Evolutionary conservation across 1,140 invertebrate species (phyloP), one percentile per base, ranked within the genome.

Genomic region (Drepana arcuata): DNA sequence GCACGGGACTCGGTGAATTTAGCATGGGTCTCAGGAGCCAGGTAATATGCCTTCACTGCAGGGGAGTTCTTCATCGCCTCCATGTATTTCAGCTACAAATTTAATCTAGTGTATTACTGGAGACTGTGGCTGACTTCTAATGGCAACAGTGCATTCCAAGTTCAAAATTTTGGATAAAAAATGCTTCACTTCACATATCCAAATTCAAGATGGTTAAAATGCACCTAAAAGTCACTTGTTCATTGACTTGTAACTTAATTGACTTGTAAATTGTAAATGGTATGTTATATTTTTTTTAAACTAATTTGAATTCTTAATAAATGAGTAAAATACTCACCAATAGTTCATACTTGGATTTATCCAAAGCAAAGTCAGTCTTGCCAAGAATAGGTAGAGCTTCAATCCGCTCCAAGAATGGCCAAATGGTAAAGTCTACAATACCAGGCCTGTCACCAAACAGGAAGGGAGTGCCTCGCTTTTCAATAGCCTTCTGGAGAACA

Each of bases 391-490:
- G 86, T 11, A 90, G 65, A 23, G 88, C 71, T 53, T 89, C 86
- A 18, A 90, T 83, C 38, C 92, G 84, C 65, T 95, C 93, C 55
- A 91, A 89, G 90, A 92, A 95, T n/a, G 93, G 93, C 93, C 93
- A 95, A 34, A 95, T 89, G 86, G 94, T 93, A 33, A 91, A 91
- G 69, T 95, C 93, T 16, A 93, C 79, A 85, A 93, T 89, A 13
- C 91, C 92, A 15, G 92, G 90, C 40, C 87, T 80, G 14, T 83
- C 64, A 32, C 92, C 91, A 56, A 87, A 84, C 62, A 92, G 90
- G 58, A 88, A 95, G 16, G 83, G 84, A 6, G 88, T 91, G 39
- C 85, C 86, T 48, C 92, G 86, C 14, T 72, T 73, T 12, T 65
- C 54, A 9, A 94, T 56, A 64, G 93, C 92, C 18, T 77, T 86